A percentile compares a stretch with the other conserved stretches of the same genome.
Evolutionary conservation across 2,113 vertebrate species (phyloP).

Genomic region (Chaenocephalus aceratus): DNA sequence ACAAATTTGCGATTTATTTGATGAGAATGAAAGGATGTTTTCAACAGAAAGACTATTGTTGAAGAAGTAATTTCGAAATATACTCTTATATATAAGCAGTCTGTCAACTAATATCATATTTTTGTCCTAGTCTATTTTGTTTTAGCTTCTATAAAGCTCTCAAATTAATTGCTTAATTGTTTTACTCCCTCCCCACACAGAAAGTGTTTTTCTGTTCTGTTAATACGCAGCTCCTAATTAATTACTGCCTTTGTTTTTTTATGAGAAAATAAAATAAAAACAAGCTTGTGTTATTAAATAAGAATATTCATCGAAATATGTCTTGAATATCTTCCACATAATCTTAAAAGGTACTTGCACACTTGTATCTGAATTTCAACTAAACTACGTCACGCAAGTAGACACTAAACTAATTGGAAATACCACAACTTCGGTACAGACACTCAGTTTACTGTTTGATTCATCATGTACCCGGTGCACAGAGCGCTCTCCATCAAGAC

Average conservation of each 20-base stretch:
- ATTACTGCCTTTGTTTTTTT: neutral
- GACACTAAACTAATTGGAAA: conserved; percentile 39
- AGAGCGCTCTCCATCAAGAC: conserved; percentile 62
- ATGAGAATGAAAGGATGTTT: neutral
- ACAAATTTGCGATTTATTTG: neutral
- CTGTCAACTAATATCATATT: neutral
- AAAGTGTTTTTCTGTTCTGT: neutral
- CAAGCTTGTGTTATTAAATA: neutral
- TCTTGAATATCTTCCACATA: neutral
- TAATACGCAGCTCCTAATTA: conserved; percentile 6
- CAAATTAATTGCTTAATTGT: neutral
- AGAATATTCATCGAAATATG: neutral
- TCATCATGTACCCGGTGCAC: conserved; percentile 48
- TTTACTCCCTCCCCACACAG: neutral
- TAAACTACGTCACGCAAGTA: conserved; percentile 8
- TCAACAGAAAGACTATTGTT: neutral
- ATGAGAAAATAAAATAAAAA: neutral
- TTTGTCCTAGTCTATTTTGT: neutral
- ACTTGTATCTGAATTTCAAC: neutral
- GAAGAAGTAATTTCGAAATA: neutral
- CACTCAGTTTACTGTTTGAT: conserved; percentile 45
- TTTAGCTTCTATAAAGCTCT: neutral
- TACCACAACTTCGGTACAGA: conserved; percentile 21
- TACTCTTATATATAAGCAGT: neutral
- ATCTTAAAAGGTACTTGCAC: conserved; percentile 17